These are phyloP conservation scores for Colinus virginianus DNA, from an alignment of 2,113 vertebrate genomes.

Conservation along the genomic window DNA sequence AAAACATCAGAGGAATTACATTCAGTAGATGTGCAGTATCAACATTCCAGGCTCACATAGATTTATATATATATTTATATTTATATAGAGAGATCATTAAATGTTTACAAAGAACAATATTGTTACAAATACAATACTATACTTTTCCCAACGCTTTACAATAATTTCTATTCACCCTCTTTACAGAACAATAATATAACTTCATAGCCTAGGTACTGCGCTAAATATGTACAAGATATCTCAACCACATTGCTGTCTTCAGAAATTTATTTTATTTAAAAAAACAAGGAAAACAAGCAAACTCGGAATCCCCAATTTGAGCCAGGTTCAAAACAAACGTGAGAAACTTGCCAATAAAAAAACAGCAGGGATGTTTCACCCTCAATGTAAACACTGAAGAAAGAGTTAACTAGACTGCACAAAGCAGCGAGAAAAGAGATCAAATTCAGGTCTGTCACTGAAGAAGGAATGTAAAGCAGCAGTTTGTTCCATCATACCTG, in stretches of 20 bases:
- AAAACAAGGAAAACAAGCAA: constrained; percentile 60
- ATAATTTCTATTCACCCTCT: constrained; percentile 78
- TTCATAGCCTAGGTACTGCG: constrained; percentile 77
- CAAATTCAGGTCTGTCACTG: constrained; percentile 1
- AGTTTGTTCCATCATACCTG: constrained; percentile 23
- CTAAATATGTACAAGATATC: constrained; percentile 79
- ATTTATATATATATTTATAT: constrained; percentile 72
- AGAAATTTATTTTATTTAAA: constrained; percentile 43
- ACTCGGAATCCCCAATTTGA: constrained; percentile 32
- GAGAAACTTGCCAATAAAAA: constrained; percentile 13
- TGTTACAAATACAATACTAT: constrained; percentile 85
- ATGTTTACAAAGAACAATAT: constrained; percentile 84
- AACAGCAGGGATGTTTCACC: constrained; percentile 47
- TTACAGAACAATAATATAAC: constrained; percentile 78
- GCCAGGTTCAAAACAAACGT: constrained; percentile 11
- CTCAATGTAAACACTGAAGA: constrained; percentile 79
- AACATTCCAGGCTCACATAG: constrained; percentile 83
- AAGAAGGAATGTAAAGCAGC: constrained; percentile 54
- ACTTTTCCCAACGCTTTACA: constrained; percentile 80
- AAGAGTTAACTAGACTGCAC: constrained; percentile 52
- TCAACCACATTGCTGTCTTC: constrained; percentile 64
- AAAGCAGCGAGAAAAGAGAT: constrained; percentile 59
- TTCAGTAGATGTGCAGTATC: constrained; percentile 89
- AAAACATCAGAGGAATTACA: constrained; percentile 85
- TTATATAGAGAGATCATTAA: constrained; percentile 77